These are phyloP conservation scores for Aleiodes leptofemur DNA, from an alignment of 2,888 invertebrate species.

Conservation along the genomic window DNA sequence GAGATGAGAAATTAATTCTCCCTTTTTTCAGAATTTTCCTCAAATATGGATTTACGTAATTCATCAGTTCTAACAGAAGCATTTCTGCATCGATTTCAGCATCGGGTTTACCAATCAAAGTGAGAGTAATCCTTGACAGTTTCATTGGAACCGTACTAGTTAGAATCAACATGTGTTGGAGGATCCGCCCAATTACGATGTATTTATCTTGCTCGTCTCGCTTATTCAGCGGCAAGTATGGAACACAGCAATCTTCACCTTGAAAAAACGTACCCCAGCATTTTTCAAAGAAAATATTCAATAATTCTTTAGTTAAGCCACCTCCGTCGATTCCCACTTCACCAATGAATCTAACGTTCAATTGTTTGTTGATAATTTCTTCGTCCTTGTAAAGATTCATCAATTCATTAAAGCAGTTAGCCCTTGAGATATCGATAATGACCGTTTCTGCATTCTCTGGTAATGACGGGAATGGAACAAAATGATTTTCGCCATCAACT, in stretches of 20 bases:
- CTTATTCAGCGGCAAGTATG: slow-evolving; percentile 19
- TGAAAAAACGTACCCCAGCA: slow-evolving; percentile 1
- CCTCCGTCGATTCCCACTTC: slow-evolving; percentile 8
- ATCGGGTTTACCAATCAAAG: slow-evolving; percentile 17
- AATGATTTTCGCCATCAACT: not conserved
- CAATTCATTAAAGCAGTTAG: slow-evolving; percentile 10
- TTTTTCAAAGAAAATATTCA: slow-evolving; percentile 23
- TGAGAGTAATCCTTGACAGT: not conserved
- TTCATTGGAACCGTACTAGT: slow-evolving; percentile 15
- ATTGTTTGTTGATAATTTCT: slow-evolving; percentile 11
- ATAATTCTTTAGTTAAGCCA: slow-evolving; percentile 14
- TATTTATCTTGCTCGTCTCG: slow-evolving; percentile 19
- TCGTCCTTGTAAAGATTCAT: slow-evolving; percentile 9
- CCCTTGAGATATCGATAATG: not conserved
- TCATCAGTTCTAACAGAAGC: not conserved
- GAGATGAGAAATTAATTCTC: slow-evolving; percentile 2
- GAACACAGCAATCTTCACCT: slow-evolving; percentile 26
- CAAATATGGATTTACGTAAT: slow-evolving; percentile 17
- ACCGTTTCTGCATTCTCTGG: not conserved
- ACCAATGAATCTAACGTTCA: slow-evolving; percentile 13
- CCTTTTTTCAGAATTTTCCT: slow-evolving; percentile 18
- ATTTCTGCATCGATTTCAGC: not conserved
- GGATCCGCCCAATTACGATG: slow-evolving; percentile 1
- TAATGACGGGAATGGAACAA: not conserved
- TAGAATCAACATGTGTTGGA: slow-evolving; percentile 11